Evolutionary conservation across 2,888 invertebrate species (phyloP), one percentile per base, ranked within the genome.

Genomic region (Papilio demoleus): DNA sequence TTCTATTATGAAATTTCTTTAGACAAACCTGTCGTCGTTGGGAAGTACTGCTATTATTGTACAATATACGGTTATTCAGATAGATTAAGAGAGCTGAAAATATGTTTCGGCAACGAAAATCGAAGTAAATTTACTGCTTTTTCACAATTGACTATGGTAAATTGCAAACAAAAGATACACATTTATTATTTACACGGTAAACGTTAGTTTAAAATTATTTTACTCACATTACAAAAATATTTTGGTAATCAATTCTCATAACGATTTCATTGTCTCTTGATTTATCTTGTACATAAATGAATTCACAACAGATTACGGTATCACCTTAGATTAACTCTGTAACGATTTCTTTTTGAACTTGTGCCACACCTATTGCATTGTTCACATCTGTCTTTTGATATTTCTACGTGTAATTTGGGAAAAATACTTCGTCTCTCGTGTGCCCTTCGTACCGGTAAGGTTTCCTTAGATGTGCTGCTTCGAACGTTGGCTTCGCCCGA

Each of bases 381-480:
- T 45, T 53, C 61, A 56, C 22, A 59, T 45, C 36, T 22, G 14
- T 50, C 31, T 31, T 31, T 31, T 56, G 53, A 56, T 31, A 17
- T 9, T 17, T 12, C 79, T 75, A 86, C 67, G 84, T 78, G 76
- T 84, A 88, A 74, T 77, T 85, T 0, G 84, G 81, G 74, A 88
- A 88, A 76, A 85, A 88, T 0, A 79, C 79, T 19, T 87, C 84
- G 0, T 75, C 75, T 27, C 76, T 79, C 0, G 77, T 69, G 11
- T 75, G 75, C 62, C 83, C 82, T 27, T 86, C 83, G 74, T 81
- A 86, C 12, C 86, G 77, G 75, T 85, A 84, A 11, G 81, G 78
- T 4, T 75, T 74, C 40, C 77, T 81, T 34, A 73, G 74, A 63
- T 74, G 82, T 63, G 65, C 73, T 19, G 72, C n/a, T 11, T 86